A percentile compares a stretch with the other conserved stretches of the same genome.
Evolutionary conservation across 2,888 invertebrate species (phyloP).

Genomic region (Coelopa pilipes): DNA sequence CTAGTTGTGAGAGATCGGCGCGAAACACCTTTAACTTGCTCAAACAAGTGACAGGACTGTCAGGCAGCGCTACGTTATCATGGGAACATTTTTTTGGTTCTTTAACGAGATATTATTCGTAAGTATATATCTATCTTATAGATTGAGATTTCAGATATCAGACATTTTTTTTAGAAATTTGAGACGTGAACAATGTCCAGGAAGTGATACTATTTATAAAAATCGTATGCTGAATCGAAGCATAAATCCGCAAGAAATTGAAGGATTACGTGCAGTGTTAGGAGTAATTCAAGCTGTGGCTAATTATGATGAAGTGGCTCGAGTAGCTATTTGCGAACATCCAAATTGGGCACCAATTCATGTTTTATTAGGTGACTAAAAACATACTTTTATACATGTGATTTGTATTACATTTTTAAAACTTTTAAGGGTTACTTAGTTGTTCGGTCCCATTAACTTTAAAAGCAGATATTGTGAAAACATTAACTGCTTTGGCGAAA

Average conservation of each 20-base stretch:
- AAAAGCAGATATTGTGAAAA: conserved; percentile 84
- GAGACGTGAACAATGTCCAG: conserved; percentile 76
- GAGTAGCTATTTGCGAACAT: conserved; percentile 86
- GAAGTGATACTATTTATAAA: conserved; percentile 74
- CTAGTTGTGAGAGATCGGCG: conserved; percentile 81
- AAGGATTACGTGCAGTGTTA: conserved; percentile 86
- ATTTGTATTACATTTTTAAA: conserved; percentile 1
- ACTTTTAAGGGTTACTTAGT: conserved; percentile 76
- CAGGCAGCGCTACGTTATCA: conserved; percentile 72
- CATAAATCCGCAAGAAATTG: conserved; percentile 84
- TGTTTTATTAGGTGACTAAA: conserved; percentile 74
- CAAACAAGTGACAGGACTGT: conserved; percentile 72
- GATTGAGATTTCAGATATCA: neutral
- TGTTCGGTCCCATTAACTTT: conserved; percentile 87
- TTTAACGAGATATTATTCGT: conserved; percentile 78
- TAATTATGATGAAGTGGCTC: conserved; percentile 81
- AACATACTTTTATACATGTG: neutral
- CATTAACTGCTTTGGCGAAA: conserved; percentile 83
- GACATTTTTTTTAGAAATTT: conserved; percentile 69
- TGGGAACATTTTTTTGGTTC: conserved; percentile 90
- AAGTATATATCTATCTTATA: conserved; percentile 50
- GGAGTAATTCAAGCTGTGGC: conserved; percentile 82
- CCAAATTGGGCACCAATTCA: conserved; percentile 87
- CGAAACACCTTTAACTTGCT: conserved; percentile 81
- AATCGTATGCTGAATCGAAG: conserved; percentile 70